Percentiles rank a stretch among this genome's conserved stretches.
These are phyloP conservation scores for Porites divaricata DNA, from an alignment of 92 coral and sea anemone species.

Conservation along the genomic window DNA sequence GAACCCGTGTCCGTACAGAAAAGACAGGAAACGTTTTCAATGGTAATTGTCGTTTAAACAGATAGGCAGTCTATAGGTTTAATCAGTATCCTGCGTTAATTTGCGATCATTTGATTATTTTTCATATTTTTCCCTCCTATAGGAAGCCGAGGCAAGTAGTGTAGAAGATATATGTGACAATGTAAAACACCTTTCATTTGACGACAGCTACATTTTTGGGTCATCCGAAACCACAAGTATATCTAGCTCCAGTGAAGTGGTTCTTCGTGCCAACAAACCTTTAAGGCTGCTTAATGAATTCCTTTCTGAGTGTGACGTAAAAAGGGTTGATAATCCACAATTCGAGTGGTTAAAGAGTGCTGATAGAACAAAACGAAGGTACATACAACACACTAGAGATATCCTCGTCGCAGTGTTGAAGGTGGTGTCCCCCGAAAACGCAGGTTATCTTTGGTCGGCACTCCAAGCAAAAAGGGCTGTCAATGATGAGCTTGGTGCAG, in stretches of 20 bases:
- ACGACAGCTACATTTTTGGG: constrained; percentile 7
- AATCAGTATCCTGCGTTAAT: too few species aligned
- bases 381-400: constrained; percentile 34
- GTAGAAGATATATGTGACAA: constrained; percentile 14
- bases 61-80: too few species aligned
- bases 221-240: too few species aligned
- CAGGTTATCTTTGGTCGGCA: constrained; percentile 42
- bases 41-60: too few species aligned
- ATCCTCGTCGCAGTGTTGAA: constrained; percentile 47
- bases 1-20: too few species aligned
- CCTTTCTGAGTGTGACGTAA: too few species aligned
- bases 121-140: background rate
- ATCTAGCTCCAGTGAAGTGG: too few species aligned
- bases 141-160: constrained; percentile 30
- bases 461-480: constrained; percentile 45
- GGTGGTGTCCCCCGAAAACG: constrained; percentile 53
- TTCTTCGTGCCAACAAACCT: constrained; percentile 27
- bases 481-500: constrained; percentile 44
- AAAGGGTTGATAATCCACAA: too few species aligned
- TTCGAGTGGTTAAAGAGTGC: too few species aligned
- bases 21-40: too few species aligned
- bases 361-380: constrained; percentile 30
- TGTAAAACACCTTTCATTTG: constrained; percentile 30
- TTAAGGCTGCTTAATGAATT: background rate
- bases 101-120: too few species aligned